These are phyloP conservation scores for Alsophila aescularia DNA, from an alignment of 2,888 invertebrate species.

Conservation along the genomic window DNA sequence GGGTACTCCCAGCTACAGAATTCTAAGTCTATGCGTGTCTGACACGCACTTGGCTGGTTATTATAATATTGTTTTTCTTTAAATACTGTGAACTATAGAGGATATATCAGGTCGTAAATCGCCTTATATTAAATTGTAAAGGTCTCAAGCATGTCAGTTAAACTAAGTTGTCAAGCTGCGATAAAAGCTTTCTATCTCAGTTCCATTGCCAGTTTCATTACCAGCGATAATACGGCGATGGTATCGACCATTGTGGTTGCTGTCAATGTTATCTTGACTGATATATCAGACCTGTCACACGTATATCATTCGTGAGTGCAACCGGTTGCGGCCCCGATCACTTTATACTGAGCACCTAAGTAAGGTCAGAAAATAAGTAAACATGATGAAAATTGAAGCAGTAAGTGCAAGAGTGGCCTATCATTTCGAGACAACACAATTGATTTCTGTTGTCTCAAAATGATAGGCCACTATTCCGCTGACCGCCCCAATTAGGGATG, in stretches of 20 bases:
- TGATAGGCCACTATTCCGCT: too few relatives aligned
- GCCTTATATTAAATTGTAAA: too few relatives aligned
- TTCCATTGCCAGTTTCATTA: slow-evolving; percentile 10
- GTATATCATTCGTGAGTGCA: slow-evolving; percentile 47
- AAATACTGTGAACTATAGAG: too few relatives aligned
- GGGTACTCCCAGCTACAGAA: too few relatives aligned
- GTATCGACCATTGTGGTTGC: slow-evolving; percentile 22
- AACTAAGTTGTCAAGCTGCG: background rate
- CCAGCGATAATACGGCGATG: slow-evolving; percentile 15
- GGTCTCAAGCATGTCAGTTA: background rate
- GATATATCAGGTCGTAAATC: too few relatives aligned
- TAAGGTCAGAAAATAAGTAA: slow-evolving; percentile 32
- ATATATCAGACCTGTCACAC: slow-evolving; percentile 47
- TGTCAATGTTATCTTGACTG: slow-evolving; percentile 40
- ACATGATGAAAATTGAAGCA: background rate
- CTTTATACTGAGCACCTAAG: slow-evolving; percentile 40
- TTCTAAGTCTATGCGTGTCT: too few relatives aligned
- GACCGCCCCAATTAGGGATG: too few relatives aligned
- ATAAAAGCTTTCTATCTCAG: slow-evolving; percentile 10
- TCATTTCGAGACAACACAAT: too few relatives aligned
- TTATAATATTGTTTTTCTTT: too few relatives aligned
- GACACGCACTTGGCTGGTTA: too few relatives aligned
- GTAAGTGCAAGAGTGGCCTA: too few relatives aligned
- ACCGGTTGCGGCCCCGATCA: slow-evolving; percentile 51
- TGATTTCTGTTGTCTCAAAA: too few relatives aligned